These are phyloP conservation scores for Ariolimax columbianus DNA, from an alignment of 2,888 invertebrate species.

Conservation along the genomic window DNA sequence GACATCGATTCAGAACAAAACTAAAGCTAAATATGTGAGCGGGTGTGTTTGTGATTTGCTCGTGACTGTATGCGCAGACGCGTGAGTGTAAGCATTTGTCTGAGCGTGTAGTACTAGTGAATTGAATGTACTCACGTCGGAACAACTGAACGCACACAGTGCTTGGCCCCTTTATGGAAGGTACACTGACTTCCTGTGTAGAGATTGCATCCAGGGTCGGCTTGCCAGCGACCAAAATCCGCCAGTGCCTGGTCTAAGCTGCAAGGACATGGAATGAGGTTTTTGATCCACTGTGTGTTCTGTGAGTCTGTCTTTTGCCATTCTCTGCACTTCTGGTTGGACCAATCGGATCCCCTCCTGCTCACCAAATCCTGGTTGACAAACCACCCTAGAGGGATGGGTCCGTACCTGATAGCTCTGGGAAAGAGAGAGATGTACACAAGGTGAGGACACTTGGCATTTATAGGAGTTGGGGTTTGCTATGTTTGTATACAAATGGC, in stretches of 20 bases:
- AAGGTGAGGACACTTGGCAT: no score
- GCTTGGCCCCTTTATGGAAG: slow-evolving; percentile 92
- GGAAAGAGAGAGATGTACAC: not conserved
- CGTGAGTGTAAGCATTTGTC: no score
- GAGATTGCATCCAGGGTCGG: slow-evolving; percentile 79
- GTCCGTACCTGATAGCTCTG: slow-evolving; percentile 64
- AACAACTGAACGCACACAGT: slow-evolving; percentile 93
- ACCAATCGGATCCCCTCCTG: slow-evolving; percentile 87
- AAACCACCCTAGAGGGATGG: slow-evolving; percentile 72
- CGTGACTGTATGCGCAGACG: no score
- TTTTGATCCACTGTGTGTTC: slow-evolving; percentile 87
- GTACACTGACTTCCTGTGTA: slow-evolving; percentile 82
- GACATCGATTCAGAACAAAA: no score
- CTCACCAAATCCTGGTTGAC: slow-evolving; percentile 59
- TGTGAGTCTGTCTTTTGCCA: slow-evolving; percentile 95
- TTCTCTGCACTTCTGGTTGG: slow-evolving; percentile 89
- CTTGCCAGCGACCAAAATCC: slow-evolving; percentile 94
- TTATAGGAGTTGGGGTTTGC: no score
- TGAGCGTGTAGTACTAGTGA: no score
- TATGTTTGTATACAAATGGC: no score
- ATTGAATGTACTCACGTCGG: slow-evolving; percentile 85
- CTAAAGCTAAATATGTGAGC: no score
- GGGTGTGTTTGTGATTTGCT: no score
- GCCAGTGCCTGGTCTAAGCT: slow-evolving; percentile 91
- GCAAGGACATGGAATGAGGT: slow-evolving; percentile 87